Percentiles rank a stretch among this genome's conserved stretches.
phyloP scores from a whole-genome alignment of 2,888 invertebrate genomes.

The Nemurella pictetii region DNA sequence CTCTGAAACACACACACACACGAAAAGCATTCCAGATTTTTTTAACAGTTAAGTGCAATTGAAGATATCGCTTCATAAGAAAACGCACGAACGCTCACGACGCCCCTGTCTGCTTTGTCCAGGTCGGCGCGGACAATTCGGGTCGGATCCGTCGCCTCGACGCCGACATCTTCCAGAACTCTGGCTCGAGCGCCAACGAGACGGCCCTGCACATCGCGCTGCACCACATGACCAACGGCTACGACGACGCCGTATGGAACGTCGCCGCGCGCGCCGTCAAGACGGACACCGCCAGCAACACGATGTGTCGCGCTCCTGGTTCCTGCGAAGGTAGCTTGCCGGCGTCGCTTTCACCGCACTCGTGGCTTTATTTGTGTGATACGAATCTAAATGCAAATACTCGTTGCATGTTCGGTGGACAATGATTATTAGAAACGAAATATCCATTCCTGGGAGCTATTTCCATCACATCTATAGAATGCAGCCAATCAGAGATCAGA shows the following conservation, averaged over 20 bases:
- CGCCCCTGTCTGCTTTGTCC: too few relatives aligned
- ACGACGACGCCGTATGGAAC: constrained; percentile 64
- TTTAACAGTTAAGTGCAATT: too few relatives aligned
- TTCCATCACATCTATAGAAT: too few relatives aligned
- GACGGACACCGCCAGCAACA: constrained; percentile 8
- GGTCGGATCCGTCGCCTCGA: constrained; percentile 71
- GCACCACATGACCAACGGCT: constrained; percentile 61
- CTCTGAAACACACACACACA: too few relatives aligned
- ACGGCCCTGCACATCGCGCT: constrained; percentile 49
- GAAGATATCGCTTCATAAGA: neutral
- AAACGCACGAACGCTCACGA: neutral
- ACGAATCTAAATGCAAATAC: too few relatives aligned
- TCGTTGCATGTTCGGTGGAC: too few relatives aligned
- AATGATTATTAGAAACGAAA: too few relatives aligned
- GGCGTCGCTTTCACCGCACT: neutral
- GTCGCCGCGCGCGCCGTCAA: constrained; percentile 47
- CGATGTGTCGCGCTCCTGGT: constrained; percentile 1
- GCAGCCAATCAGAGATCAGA: too few relatives aligned
- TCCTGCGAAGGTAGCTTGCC: neutral
- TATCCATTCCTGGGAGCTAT: too few relatives aligned
- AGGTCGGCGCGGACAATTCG: constrained; percentile 58
- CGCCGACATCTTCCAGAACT: constrained; percentile 55
- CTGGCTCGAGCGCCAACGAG: constrained; percentile 59
- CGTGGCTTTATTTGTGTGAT: too few relatives aligned
- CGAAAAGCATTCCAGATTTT: too few relatives aligned